phyloP scores from a whole-genome alignment of 1,140 invertebrate genomes.

The Globodera rostochiensis region DNA sequence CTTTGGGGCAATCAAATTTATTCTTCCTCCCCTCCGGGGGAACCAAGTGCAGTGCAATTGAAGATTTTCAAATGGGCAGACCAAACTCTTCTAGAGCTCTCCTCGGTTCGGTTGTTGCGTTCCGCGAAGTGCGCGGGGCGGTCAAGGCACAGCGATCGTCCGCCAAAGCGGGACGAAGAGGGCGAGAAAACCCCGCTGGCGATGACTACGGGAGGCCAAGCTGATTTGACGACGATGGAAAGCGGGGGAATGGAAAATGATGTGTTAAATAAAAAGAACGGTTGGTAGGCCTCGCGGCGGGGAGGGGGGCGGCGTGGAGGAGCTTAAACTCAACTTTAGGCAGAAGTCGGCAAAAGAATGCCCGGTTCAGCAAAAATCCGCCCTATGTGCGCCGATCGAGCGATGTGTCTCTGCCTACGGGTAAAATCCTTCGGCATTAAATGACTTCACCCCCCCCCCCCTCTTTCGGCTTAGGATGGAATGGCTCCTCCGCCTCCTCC shows the following conservation, averaged over 20 bases:
- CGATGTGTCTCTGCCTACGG: neutral
- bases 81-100: neutral
- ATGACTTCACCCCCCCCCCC: neutral
- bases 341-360: neutral
- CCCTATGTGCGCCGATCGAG: neutral
- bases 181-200: neutral
- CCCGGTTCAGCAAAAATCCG: neutral
- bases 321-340: neutral
- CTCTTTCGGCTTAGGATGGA: constrained; percentile 22
- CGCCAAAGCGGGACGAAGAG: neutral
- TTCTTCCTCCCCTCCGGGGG: no score
- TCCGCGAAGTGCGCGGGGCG: neutral
- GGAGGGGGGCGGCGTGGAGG: no score
- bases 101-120: neutral
- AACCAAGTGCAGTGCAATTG: no score
- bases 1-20: no score
- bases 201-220: neutral
- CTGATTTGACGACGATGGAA: neutral
- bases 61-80: no score
- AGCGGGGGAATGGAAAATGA: neutral
- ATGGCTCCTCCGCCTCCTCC: constrained; percentile 25
- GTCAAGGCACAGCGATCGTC: neutral
- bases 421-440: constrained; percentile 22
- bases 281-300: no score
- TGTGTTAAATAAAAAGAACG: neutral